Evolutionary conservation across 2,888 invertebrate genomes (phyloP), one percentile per base, ranked within the genome.

Genomic region (Cartodere bifasciata): DNA sequence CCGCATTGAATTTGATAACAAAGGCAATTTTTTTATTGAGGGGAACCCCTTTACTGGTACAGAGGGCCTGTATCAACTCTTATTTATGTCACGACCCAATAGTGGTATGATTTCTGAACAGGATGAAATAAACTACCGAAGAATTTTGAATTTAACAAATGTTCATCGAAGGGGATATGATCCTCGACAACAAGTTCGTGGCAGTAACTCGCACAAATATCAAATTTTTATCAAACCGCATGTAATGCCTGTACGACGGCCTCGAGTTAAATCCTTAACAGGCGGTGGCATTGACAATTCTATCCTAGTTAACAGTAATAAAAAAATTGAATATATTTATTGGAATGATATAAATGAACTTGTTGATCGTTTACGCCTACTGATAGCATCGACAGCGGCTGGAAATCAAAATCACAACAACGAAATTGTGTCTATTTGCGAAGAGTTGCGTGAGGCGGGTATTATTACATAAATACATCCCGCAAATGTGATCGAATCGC

Each of bases 371-470:
- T 32, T 55, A 23, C 32, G 40, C 31, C 34, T 55, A 21, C 31
- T 51, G 4, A 28, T 45, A 10, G 46, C 52, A 13, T 51, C 51
- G 13, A 37, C 46, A 43, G 23, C 37, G 31, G 49, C 49, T 15
- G 53, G 48, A 12, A 38, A 50, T 36, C 42, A 30, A 13, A 38
- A 34, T 28, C 49, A 49, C 31, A 33, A 39, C 24, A 50, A 51
- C 32, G 53, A 58, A 46, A 56, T 55, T 16, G 39, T 50, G 12
- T 47, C 53, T n/a, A 54, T 55, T 14, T 42, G 54, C 15, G 48
- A 51, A 38, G 47, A 47, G 39, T 37, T 43, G 36, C 34, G 27
- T 22, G 44, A 45, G 31, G 37, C 37, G 12, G 29, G 36, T 11
- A 37, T 43, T 23, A 37, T 41, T 25, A 23, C 21, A 37, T 34